Evolutionary conservation across 92 coral and sea anemone genomes (phyloP), one percentile per base, ranked within the genome.

Genomic region (Porites divaricata): DNA sequence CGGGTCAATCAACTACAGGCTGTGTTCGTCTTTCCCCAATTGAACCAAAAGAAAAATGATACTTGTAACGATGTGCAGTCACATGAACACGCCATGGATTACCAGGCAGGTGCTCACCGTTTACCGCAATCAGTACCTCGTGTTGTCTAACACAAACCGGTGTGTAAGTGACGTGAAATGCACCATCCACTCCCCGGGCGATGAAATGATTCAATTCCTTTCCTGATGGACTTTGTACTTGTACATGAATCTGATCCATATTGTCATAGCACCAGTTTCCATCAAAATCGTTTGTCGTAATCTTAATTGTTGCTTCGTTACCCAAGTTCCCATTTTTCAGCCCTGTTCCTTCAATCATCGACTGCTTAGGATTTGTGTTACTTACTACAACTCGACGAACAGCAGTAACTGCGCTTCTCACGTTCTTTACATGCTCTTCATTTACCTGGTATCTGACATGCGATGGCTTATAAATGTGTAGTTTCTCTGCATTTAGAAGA

Each of bases 261-360:
- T 86, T 75, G 2, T 85, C 85, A 61, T 81, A 79, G 87, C 83
- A 87, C 86, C 75, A 79, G 56, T 88, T 77, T 77, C 91, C 93
- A 22, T 63, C 53, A 17, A 90, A 69, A 59, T 75, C 75, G 0
- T 79, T 82, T 41, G 88, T 86, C 45, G 65, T 81, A 57, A 90
- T 83, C 28, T 78, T 67, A 28, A 90, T 48, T 21, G 64, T 73
- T 26, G 90, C 26, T 7, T 21, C 49, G 9, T 52, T 75, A 58
- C 86, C 83, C 19, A 73, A 68, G 15, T 90, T 50, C 0, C 77
- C 86, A 10, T 77, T 86, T 59, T 63, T 48, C 68, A 83, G 62
- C 14, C 86, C 91, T 49, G 74, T 51, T 35, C 88, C 90, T 72
- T 90, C 91, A 7, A 75, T 63, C 67, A 82, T 48, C 12, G 90